Conservation (phyloP, 2,797 vertebrate species). For the Liparis tanakae region DNA sequence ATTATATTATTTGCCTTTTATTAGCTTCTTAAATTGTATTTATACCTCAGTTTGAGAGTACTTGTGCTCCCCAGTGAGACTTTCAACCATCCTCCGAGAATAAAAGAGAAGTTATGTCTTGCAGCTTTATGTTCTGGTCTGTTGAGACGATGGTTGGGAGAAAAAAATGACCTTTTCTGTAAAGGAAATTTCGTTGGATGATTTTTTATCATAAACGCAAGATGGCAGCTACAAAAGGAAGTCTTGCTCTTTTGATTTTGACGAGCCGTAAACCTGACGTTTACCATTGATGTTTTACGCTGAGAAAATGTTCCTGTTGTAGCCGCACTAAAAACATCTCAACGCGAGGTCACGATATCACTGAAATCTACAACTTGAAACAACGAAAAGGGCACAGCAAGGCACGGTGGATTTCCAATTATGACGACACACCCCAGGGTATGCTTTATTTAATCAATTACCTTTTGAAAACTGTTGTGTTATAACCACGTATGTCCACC, state of each 20-base stretch:
- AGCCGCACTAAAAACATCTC: conserved; percentile 1
- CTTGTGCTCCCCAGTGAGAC: not conserved
- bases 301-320: conserved; percentile 14
- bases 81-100: conserved; percentile 25
- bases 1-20: conserved; percentile 9
- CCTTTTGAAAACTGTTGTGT: conserved; percentile 2
- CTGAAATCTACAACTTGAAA: conserved; percentile 14
- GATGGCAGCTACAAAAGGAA: conserved; percentile 40
- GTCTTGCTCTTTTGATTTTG: conserved; percentile 32
- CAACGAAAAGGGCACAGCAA: conserved; percentile 32
- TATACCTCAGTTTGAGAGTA: conserved; percentile 15
- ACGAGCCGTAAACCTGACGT: conserved; percentile 20
- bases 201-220: conserved; percentile 54
- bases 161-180: conserved; percentile 51
- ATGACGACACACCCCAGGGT: conserved; percentile 16
- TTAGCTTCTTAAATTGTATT: conserved; percentile 1
- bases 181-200: conserved; percentile 32
- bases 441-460: conserved; percentile 20
- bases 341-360: not conserved
- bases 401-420: conserved; percentile 3
- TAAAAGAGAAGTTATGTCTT: conserved; percentile 24
- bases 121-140: conserved; percentile 36
- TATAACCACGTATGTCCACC: no score
- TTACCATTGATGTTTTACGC: conserved; percentile 17
- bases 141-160: conserved; percentile 19